Evolutionary conservation across 2,797 vertebrate species (phyloP), one percentile per base, ranked within the genome.

Genomic region (Perodicticus potto): DNA sequence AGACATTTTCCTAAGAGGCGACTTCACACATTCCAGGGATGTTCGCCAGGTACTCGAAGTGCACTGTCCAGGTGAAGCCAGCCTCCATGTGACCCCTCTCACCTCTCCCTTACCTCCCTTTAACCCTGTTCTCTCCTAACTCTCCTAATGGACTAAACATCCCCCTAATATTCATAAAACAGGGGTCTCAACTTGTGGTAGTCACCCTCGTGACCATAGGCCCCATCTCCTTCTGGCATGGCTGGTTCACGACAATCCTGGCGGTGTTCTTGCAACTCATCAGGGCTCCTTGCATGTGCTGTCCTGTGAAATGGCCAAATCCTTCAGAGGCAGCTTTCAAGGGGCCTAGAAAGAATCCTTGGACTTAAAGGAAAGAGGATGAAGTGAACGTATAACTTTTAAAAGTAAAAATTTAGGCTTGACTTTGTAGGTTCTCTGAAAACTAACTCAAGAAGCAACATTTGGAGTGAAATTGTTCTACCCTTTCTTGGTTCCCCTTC

Each of bases 401-500:
- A 80, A 82, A 43, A 89, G 23, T 25, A 77, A 90, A 83, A 32
- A 32, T 27, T 40, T 14, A 53, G 8, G 22, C 34, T 65, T 12
- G 25, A 40, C 32, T 63, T 61, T 22, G 8, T 17, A 80, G 25
- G 27, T 9, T 1, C 12, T 80, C 63, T 87, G 10, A 59, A 91
- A 84, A 73, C 17, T 25, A 59, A 81, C 7, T 22, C 37, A 40
- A 32, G 40, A 94, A 93, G 19, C 29, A 63, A 13, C 40, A 49
- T 40, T 87, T n/a, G 74, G 27, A 74, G 13, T 84, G 76, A 23
- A 93, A 84, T 73, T 69, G n/a, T n/a, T 78, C 29, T 89, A 85
- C 43, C 65, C 22, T 19, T 81, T 73, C 32, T 69, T 78, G 70
- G 32, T 82, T 86, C 55, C 53, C 32, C 19, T 74, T 73, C 93